Evolutionary conservation across 1,140 invertebrate genomes (phyloP).

Genomic region (Brachionus manjavacas): DNA sequence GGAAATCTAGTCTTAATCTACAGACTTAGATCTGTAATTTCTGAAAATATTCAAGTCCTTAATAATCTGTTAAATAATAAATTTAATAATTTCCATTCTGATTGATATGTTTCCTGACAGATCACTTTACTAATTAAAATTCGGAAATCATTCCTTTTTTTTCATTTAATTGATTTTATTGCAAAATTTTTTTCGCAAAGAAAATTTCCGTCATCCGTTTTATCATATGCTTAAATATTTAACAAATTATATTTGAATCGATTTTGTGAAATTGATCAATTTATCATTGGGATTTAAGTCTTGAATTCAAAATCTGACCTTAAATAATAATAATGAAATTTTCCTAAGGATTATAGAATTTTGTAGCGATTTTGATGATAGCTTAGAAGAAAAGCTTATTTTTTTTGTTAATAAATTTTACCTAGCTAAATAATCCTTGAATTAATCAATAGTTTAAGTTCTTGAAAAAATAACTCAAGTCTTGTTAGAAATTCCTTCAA

Average conservation of each 20-base stretch:
- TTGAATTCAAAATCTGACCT: too few relatives aligned
- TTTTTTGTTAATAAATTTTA: background rate
- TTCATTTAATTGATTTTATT: background rate
- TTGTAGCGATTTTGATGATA: background rate
- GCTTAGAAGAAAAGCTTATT: background rate
- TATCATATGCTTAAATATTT: background rate
- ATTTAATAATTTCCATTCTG: background rate
- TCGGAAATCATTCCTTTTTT: background rate
- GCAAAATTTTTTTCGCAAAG: background rate
- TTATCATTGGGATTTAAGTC: too few relatives aligned
- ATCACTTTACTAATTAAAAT: conserved; percentile 1
- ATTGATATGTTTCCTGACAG: background rate
- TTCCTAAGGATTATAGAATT: background rate
- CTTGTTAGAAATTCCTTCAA: background rate
- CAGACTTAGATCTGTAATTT: too few relatives aligned
- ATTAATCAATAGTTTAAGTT: background rate
- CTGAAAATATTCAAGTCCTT: background rate
- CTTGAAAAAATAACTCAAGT: background rate
- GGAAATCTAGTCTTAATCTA: too few relatives aligned
- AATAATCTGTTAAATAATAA: background rate
- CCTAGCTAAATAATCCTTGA: background rate
- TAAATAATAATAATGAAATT: background rate
- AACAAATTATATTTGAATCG: background rate
- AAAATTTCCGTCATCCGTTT: background rate
- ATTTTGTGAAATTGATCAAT: background rate